These are phyloP conservation scores for Montipora cactus DNA, from an alignment of 64 coral and sea anemone species.

Conservation along the genomic window DNA sequence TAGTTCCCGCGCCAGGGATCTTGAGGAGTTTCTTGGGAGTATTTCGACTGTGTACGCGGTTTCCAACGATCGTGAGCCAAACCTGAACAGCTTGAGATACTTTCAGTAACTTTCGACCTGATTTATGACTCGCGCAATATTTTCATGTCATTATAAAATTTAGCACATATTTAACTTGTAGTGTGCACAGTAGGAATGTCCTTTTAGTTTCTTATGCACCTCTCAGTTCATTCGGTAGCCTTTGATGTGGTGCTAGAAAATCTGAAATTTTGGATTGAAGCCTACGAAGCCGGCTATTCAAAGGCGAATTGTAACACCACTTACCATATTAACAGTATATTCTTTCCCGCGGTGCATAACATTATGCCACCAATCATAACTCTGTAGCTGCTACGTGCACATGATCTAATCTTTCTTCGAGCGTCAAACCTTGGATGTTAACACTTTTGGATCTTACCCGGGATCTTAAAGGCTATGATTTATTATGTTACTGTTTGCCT, in stretches of 20 bases:
- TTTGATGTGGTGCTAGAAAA: background rate
- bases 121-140: too few species aligned
- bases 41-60: background rate
- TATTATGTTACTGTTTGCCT: background rate
- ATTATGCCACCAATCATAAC: background rate
- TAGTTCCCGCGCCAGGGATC: too few species aligned
- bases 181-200: background rate
- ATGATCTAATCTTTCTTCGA: background rate
- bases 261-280: background rate
- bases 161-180: background rate
- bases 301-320: background rate
- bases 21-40: background rate
- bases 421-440: background rate
- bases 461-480: background rate
- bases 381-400: background rate
- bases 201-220: background rate
- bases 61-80: background rate
- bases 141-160: too few species aligned
- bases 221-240: background rate
- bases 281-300: background rate
- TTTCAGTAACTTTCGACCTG: background rate
- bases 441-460: background rate
- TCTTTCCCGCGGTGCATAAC: background rate
- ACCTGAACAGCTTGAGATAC: background rate
- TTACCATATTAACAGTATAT: background rate